A percentile compares a stretch with the other conserved stretches of the same genome.
Evolutionary conservation across 1,140 invertebrate species (phyloP).

Genomic region (Tyrophagus putrescentiae): DNA sequence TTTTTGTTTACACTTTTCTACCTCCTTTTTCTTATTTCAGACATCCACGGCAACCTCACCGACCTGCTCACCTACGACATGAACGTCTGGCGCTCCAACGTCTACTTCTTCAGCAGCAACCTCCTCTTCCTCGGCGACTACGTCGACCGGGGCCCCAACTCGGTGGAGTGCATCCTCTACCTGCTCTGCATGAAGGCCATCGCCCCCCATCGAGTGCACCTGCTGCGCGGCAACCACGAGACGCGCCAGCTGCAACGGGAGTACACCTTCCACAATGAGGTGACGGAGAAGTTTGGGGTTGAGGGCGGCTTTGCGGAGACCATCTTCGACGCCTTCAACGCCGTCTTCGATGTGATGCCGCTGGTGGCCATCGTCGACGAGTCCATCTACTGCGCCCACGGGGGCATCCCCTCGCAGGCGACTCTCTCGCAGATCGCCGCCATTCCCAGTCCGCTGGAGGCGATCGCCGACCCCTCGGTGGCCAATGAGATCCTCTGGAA

Average conservation of each 20-base stretch:
- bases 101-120: conserved; percentile 40
- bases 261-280: conserved; percentile 50
- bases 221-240: conserved; percentile 50
- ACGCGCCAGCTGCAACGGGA: conserved; percentile 47
- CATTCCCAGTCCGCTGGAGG: background rate
- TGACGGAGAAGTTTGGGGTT: conserved; percentile 46
- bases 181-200: conserved; percentile 46
- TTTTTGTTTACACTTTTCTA: too few species aligned
- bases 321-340: conserved; percentile 51
- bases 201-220: conserved; percentile 41
- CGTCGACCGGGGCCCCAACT: conserved; percentile 40
- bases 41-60: conserved; percentile 44
- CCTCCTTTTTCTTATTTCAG: conserved; percentile 41
- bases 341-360: conserved; percentile 51
- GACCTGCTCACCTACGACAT: conserved; percentile 47
- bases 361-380: conserved; percentile 51
- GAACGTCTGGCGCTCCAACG: conserved; percentile 43
- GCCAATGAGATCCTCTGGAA: conserved; percentile 63
- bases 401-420: conserved; percentile 49
- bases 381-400: conserved; percentile 55
- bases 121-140: conserved; percentile 51
- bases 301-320: conserved; percentile 35
- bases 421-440: background rate
- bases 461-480: conserved; percentile 45
- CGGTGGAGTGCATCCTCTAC: conserved; percentile 41